Evolutionary conservation across 2,113 vertebrate genomes (phyloP), one percentile per base, ranked within the genome.

Genomic region (Equus quagga): DNA sequence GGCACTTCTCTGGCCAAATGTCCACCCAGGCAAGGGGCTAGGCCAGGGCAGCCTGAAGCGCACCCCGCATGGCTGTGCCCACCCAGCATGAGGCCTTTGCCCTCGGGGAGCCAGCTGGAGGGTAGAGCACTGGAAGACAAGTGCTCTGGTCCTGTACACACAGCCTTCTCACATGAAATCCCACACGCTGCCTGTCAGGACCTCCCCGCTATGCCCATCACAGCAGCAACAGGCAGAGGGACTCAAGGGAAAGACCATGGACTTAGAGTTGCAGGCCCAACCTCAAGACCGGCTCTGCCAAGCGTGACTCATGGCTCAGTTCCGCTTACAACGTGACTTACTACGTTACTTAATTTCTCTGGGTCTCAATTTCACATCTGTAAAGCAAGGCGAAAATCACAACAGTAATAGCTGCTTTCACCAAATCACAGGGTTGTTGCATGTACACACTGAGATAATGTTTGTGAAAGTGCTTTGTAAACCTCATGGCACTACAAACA

Each of bases 381-480:
- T 73, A 58, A 82, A 65, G 82, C 23, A 33, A 44, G 69, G 14
- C 24, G 70, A 73, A 82, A 86, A 60, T 41, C 65, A 58, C 91
- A 85, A 17, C 1, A 60, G 72, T 19, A 41, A 36, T 2, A 19
- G 64, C 41, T 58, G n/a, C 76, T 88, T 85, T 80, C 28, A n/a
- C 24, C 58, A n/a, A 65, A 56, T 49, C 70, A 54, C 24, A 56
- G 49, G 41, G 31, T 44, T 58, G 13, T 33, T 11, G 3, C 28
- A 2, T 14, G 14, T 46, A n/a, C 23, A 28, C 33, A 4, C 15
- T 3, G n/a, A 88, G 58, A 58, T 36, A 80, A 41, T 67, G 44
- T 58, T 56, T 64, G 62, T 80, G 49, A 78, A 84, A 82, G 73
- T 64, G n/a, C 70, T 93, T 88, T 96, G 58, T 79, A 54, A 91